These are phyloP conservation scores for Mustela nigripes DNA, from an alignment of 2,113 vertebrate genomes.

Conservation along the genomic window DNA sequence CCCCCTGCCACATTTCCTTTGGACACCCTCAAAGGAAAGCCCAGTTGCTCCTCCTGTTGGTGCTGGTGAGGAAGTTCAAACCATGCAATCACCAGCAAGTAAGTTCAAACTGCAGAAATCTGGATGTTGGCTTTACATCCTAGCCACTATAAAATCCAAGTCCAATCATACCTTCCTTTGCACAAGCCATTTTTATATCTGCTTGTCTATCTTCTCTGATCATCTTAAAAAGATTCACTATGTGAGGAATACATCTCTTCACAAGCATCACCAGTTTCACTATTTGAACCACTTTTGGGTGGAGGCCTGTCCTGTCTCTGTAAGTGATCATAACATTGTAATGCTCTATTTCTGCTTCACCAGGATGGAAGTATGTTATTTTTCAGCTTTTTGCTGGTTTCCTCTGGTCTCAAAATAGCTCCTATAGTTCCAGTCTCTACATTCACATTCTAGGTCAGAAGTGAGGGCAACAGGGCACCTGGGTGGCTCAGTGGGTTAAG, in stretches of 20 bases:
- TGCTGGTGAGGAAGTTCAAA: neutral
- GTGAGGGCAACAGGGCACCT: neutral
- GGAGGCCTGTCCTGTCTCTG: neutral
- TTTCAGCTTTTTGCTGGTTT: neutral
- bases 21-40: neutral
- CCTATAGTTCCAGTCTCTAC: neutral
- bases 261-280: neutral
- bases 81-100: neutral
- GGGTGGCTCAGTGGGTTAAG: too few relatives aligned
- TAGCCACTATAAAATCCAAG: neutral
- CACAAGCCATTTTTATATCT: neutral
- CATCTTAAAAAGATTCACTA: neutral
- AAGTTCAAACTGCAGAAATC: neutral
- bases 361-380: neutral
- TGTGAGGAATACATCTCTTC: neutral
- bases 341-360: neutral
- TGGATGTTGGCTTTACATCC: neutral
- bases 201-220: neutral
- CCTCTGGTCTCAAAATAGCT: neutral
- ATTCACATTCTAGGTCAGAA: neutral
- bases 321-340: neutral
- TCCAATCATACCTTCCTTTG: neutral
- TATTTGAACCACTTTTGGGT: neutral
- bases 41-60: neutral
- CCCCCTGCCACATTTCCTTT: neutral